Conservation (phyloP, 64 coral and sea anemone species). For the Actinia equina region DNA sequence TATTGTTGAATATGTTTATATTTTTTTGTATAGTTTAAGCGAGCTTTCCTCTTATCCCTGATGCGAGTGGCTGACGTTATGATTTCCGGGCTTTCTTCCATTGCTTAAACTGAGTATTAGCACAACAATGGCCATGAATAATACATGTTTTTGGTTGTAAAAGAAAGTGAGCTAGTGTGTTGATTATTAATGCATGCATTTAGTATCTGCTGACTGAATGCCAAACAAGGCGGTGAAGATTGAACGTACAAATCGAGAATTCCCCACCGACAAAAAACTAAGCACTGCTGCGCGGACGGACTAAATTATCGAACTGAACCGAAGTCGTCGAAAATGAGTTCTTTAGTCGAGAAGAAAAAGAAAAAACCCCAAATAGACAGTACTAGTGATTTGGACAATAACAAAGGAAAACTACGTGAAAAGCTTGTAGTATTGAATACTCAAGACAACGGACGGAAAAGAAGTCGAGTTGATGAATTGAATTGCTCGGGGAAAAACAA, state of each 20-base stretch:
- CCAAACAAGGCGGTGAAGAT: background rate
- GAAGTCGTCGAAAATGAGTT: background rate
- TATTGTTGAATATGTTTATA: background rate
- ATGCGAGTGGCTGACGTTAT: background rate
- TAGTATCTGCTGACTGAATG: background rate
- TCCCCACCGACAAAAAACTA: no score
- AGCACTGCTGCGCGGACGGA: background rate
- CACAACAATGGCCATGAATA: constrained; percentile 34
- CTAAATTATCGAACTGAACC: background rate
- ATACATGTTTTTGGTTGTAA: constrained; percentile 7
- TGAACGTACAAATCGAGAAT: background rate
- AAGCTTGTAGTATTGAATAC: constrained; percentile 4
- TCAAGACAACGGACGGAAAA: constrained; percentile 4
- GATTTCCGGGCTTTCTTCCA: constrained; percentile 9
- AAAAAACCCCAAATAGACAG: background rate
- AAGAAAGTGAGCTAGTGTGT: constrained; percentile 5
- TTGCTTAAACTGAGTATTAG: constrained; percentile 19
- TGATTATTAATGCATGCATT: constrained; percentile 8
- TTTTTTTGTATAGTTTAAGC: background rate
- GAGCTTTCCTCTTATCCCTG: background rate
- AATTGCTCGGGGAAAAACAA: constrained; percentile 9
- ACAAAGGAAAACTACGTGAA: background rate
- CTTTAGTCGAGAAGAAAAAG: background rate
- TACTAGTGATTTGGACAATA: constrained; percentile 1
- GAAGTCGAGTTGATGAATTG: background rate